Conservation (phyloP, 2,113 vertebrate species). For the Panthera uncia region DNA sequence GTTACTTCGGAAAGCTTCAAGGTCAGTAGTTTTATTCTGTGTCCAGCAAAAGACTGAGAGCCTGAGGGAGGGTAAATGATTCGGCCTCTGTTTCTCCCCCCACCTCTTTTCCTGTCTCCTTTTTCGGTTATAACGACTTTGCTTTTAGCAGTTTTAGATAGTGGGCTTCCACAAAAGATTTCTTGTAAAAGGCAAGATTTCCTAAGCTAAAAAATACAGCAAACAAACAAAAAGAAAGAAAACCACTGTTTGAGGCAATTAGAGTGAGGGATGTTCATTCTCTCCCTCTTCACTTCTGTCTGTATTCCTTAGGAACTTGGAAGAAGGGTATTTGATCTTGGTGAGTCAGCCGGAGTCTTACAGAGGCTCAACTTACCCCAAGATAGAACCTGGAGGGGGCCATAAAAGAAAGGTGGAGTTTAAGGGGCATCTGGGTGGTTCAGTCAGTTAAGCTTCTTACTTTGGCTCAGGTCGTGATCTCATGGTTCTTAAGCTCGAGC, state of each 20-base stretch:
- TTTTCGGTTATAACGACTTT: neutral
- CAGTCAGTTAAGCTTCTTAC: too few species aligned
- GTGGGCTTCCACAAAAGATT: neutral
- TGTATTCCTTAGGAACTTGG: neutral
- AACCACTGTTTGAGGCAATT: neutral
- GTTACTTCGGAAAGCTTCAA: neutral
- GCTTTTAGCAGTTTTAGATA: neutral
- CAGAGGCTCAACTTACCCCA: neutral
- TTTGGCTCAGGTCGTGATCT: too few species aligned
- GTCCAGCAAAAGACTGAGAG: neutral
- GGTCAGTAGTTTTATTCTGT: neutral
- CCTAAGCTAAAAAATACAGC: neutral
- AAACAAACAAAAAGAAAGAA: neutral
- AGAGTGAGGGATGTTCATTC: neutral
- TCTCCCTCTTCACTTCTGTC: neutral
- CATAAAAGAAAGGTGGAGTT: neutral
- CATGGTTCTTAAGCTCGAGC: too few species aligned
- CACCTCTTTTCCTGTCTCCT: neutral
- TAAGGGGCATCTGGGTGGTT: neutral
- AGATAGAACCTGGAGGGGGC: neutral
- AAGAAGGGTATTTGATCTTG: neutral
- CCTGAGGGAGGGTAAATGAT: neutral
- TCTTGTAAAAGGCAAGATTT: slow-evolving; percentile 19
- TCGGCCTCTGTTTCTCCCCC: neutral
- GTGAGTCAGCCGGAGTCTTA: neutral